Conservation (phyloP, 2,888 invertebrate genomes). For the Erynnis tages region DNA sequence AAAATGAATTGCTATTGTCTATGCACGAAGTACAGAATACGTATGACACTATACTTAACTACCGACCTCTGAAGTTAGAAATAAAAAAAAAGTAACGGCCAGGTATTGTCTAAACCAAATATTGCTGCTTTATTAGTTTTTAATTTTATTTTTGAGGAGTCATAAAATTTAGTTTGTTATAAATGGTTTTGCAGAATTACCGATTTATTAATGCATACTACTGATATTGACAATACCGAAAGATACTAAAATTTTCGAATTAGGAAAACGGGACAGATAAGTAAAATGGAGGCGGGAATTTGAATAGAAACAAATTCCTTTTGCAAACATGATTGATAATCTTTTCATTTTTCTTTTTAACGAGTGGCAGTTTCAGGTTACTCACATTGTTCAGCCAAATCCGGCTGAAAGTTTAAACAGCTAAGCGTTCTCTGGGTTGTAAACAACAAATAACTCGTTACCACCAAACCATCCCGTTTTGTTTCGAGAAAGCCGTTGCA, state of each 20-base stretch:
- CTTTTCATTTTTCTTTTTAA: constrained; percentile 27
- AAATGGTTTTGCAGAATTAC: too few relatives aligned
- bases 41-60: neutral
- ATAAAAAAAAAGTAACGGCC: too few relatives aligned
- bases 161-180: too few relatives aligned
- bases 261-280: too few relatives aligned
- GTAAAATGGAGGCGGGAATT: too few relatives aligned
- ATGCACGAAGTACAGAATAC: constrained; percentile 20
- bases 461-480: constrained; percentile 42
- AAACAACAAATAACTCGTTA: constrained; percentile 39
- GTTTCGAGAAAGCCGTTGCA: constrained; percentile 61
- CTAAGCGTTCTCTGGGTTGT: constrained; percentile 36
- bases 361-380: constrained; percentile 42
- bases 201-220: too few relatives aligned
- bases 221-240: neutral
- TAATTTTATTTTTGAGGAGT: too few relatives aligned
- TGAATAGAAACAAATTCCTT: too few relatives aligned
- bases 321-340: neutral
- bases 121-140: too few relatives aligned
- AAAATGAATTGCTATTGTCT: constrained; percentile 23
- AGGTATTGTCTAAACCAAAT: too few relatives aligned
- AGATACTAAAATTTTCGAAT: neutral
- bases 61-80: too few relatives aligned
- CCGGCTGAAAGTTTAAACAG: constrained; percentile 53
- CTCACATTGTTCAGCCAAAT: constrained; percentile 47